A percentile compares a stretch with the other conserved stretches of the same genome.
phyloP scores from a whole-genome alignment of 2,797 vertebrate genomes.

The Bryconaethiops microstoma region DNA sequence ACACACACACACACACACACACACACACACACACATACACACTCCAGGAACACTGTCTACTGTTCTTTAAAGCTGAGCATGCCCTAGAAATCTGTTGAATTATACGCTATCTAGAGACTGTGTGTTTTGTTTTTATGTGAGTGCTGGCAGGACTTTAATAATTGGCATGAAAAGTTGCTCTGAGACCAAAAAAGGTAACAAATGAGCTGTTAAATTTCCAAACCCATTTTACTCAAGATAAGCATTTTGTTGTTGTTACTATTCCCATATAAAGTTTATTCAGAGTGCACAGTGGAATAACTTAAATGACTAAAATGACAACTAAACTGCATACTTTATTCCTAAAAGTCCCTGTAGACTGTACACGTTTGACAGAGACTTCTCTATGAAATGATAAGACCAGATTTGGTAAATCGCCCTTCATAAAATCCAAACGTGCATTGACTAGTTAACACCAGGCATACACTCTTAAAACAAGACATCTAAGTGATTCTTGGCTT shows the following conservation, averaged over 20 bases:
- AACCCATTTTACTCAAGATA: constrained; percentile 9
- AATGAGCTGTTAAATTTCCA: background rate
- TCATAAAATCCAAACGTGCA: background rate
- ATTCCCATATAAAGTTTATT: background rate
- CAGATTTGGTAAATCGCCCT: background rate
- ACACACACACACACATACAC: background rate
- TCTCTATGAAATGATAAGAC: background rate
- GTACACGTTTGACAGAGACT: background rate
- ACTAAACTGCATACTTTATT: background rate
- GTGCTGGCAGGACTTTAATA: constrained; percentile 4
- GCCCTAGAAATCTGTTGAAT: background rate
- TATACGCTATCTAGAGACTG: background rate
- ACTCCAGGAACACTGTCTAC: background rate
- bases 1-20: background rate
- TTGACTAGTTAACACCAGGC: background rate
- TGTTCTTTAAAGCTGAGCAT: background rate
- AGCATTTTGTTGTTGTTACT: background rate
- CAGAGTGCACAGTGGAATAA: background rate
- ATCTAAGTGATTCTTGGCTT: background rate
- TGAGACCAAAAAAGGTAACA: constrained; percentile 9
- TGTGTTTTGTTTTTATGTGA: constrained; percentile 24
- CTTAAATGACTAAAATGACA: background rate
- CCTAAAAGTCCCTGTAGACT: background rate
- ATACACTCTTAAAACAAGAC: background rate
- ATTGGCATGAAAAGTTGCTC: constrained; percentile 9